phyloP scores from a whole-genome alignment of 2,888 invertebrate genomes.

The Plebejus argus region DNA sequence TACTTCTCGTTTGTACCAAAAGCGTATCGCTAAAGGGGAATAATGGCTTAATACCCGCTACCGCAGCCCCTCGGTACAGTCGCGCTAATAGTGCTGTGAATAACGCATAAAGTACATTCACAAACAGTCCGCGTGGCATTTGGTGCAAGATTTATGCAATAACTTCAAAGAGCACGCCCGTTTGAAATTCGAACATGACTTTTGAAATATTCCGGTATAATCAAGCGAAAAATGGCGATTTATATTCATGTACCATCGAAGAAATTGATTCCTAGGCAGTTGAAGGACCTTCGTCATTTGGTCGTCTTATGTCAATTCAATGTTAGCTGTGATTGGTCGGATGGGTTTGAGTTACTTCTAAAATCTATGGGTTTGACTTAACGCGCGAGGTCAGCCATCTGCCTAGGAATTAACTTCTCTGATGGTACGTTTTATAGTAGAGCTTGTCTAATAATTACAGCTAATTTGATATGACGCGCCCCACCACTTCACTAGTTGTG shows the following conservation, averaged over 20 bases:
- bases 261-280: too few species aligned
- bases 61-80: conserved; percentile 13
- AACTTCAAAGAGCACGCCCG: conserved; percentile 18
- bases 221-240: neutral
- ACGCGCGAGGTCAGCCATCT: too few species aligned
- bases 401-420: too few species aligned
- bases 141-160: conserved; percentile 32
- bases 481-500: too few species aligned
- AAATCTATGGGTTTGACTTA: too few species aligned
- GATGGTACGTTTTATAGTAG: neutral
- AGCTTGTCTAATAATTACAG: too few species aligned
- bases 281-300: too few species aligned
- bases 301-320: too few species aligned
- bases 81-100: conserved; percentile 33
- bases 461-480: too few species aligned
- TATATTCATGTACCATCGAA: neutral
- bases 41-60: conserved; percentile 24
- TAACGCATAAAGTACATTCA: conserved; percentile 32
- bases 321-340: too few species aligned
- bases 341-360: too few species aligned
- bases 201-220: neutral
- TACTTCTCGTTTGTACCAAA: conserved; percentile 5
- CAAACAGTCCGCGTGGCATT: conserved; percentile 32
- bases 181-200: conserved; percentile 6
- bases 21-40: conserved; percentile 25